Conservation (phyloP, 2,797 vertebrate species). For the Pipistrellus kuhlii region DNA sequence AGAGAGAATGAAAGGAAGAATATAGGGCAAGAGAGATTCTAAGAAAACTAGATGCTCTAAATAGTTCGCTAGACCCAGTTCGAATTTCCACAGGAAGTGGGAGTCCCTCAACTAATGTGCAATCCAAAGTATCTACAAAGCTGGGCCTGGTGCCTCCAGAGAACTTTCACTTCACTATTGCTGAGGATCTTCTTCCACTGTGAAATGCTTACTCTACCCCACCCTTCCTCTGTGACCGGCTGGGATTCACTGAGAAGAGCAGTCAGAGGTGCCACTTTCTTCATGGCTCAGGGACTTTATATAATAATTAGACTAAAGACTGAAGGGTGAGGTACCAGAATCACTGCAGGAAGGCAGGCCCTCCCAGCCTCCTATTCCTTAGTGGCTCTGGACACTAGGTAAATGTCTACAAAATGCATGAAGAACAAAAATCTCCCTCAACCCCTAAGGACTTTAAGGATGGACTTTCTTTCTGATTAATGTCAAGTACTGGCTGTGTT, state of each 20-base stretch:
- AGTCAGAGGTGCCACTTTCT: background rate
- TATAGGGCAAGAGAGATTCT: background rate
- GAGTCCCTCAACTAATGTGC: background rate
- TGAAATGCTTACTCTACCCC: background rate
- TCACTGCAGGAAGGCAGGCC: background rate
- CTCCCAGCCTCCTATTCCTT: background rate
- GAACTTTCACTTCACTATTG: background rate
- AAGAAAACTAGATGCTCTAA: background rate
- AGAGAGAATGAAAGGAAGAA: background rate
- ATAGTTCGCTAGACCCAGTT: background rate
- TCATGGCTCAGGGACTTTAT: background rate
- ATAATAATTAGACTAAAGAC: background rate
- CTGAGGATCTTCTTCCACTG: background rate
- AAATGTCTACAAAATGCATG: constrained; percentile 3
- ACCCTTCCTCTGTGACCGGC: background rate
- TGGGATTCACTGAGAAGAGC: background rate
- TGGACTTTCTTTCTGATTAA: background rate
- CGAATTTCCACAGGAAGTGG: constrained; percentile 23
- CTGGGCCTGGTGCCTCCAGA: background rate
- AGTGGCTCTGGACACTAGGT: background rate
- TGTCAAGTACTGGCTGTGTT: background rate
- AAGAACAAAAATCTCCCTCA: background rate
- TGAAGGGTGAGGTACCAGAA: background rate
- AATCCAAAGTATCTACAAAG: background rate
- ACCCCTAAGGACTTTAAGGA: background rate